phyloP scores from a whole-genome alignment of 2,113 vertebrate genomes.

The Alexandromys fortis region DNA sequence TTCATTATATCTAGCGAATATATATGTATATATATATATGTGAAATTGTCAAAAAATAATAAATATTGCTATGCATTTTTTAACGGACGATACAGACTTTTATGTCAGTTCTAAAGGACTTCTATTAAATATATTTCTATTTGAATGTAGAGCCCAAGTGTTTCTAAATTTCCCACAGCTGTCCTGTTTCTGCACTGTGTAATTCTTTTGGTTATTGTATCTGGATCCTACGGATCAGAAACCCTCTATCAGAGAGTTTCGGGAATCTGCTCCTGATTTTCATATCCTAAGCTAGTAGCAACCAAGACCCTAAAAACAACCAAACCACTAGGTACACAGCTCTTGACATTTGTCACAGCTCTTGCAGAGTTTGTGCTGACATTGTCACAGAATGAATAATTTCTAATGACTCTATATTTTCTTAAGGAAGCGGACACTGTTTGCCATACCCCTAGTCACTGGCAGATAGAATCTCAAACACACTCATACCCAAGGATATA shows the following conservation, averaged over 20 bases:
- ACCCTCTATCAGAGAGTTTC: background rate
- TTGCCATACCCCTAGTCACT: background rate
- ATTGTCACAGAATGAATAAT: background rate
- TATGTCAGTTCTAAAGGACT: background rate
- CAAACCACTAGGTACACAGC: background rate
- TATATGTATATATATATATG: background rate
- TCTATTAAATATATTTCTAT: background rate
- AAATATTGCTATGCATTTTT: conserved; percentile 5
- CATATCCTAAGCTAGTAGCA: background rate
- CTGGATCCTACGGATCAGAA: background rate
- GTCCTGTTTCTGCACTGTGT: background rate
- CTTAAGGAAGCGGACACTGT: background rate
- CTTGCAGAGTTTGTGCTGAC: background rate
- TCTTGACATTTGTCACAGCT: background rate
- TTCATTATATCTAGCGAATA: background rate
- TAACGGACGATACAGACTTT: background rate
- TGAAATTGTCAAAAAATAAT: background rate
- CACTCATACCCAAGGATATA: background rate
- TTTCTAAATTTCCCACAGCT: background rate
- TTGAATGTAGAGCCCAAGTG: background rate
- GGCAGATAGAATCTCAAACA: background rate
- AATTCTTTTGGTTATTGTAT: background rate
- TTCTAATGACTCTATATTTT: background rate
- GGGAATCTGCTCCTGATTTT: background rate
- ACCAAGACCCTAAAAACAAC: background rate